phyloP scores from a whole-genome alignment of 2,113 vertebrate species.

The Macquaria ambigua region DNA sequence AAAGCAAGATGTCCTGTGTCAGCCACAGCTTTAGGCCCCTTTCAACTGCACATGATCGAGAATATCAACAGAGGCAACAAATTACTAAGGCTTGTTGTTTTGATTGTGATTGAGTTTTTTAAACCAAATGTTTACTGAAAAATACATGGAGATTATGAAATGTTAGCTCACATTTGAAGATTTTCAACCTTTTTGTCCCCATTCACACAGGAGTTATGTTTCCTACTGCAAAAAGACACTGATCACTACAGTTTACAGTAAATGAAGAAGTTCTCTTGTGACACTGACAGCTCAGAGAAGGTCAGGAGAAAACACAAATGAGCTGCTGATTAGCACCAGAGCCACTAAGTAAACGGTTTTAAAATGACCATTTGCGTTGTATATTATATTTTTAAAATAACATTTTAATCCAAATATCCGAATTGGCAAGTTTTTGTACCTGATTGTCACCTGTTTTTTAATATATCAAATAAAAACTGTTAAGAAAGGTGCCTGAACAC shows the following conservation, averaged over 20 bases:
- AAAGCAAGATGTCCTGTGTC: not conserved
- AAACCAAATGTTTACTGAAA: not conserved
- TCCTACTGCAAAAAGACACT: not conserved
- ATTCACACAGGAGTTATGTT: not conserved
- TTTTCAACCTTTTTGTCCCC: not conserved
- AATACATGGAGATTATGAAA: not conserved
- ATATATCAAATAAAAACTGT: not conserved
- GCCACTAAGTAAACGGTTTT: not conserved
- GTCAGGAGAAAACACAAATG: not conserved
- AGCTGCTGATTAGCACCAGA: not conserved
- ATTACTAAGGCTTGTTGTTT: not conserved
- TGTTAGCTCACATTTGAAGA: not conserved
- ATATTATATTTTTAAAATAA: not conserved
- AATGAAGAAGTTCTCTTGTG: not conserved
- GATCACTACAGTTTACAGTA: not conserved
- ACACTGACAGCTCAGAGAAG: not conserved
- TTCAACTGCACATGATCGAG: not conserved
- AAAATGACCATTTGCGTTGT: not conserved
- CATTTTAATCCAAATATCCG: not conserved
- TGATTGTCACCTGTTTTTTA: too few relatives aligned
- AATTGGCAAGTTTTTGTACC: not conserved
- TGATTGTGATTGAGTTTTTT: not conserved
- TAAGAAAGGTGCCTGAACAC: not conserved
- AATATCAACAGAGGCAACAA: conserved; percentile 7
- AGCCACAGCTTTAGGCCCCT: conserved; percentile 7